Evolutionary conservation across 2,797 vertebrate species (phyloP), one percentile per base, ranked within the genome.

Genomic region (Enteromius paludinosus): DNA sequence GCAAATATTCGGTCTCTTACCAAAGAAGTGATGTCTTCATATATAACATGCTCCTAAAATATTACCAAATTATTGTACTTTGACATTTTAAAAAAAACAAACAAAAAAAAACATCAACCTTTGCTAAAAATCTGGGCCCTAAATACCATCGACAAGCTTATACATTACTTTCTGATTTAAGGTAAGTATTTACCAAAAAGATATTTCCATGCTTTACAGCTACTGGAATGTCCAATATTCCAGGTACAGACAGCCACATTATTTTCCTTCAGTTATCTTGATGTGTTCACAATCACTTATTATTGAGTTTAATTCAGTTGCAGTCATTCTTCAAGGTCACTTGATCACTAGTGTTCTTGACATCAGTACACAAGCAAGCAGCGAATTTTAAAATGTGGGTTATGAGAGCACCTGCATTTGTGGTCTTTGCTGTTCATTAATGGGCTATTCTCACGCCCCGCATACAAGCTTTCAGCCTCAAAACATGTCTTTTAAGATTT

Each of bases 391-490:
- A 66, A 68, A 68, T n/a, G 15, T 43, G n/a, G 20, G n/a, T 23
- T 20, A 68, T 68, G 12, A 43, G n/a, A 68, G 65, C n/a, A 14
- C 10, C 54, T 38, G 23, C 5, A 64, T 65, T 64, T 56, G 1
- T 72, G 56, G 43, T 85, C 7, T 43, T 45, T 68, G 49, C 14
- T n/a, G 15, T n/a, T n/a, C n/a, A n/a, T n/a, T n/a, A n/a, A n/a
- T n/a, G n/a, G n/a, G n/a, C n/a, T n/a, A n/a, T n/a, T n/a, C n/a
- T n/a, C n/a, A n/a, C n/a, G n/a, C n/a, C n/a, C n/a, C n/a, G n/a
- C n/a, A n/a, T n/a, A n/a, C n/a, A n/a, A n/a, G n/a, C n/a, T n/a
- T n/a, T n/a, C n/a, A n/a, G n/a, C n/a, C n/a, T n/a, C n/a, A n/a
- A n/a, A n/a, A n/a, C n/a, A n/a, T n/a, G n/a, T n/a, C n/a, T n/a